Percentiles rank a stretch among this genome's conserved stretches.
Evolutionary conservation across 2,888 invertebrate species (phyloP).

Genomic region (Oxycera nigricornis): DNA sequence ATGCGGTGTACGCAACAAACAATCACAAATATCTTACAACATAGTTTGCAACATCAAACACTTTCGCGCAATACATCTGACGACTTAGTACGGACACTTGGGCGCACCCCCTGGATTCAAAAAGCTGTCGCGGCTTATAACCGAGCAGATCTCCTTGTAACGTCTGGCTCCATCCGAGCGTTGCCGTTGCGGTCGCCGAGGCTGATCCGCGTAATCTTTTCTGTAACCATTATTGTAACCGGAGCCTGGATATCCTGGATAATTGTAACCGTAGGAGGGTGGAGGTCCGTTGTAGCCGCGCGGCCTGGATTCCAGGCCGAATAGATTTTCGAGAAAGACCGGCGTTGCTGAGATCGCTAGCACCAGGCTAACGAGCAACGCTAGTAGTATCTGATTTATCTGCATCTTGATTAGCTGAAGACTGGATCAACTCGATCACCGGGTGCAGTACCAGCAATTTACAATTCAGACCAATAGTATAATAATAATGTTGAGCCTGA

Average conservation of each 20-base stretch:
- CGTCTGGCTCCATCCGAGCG: slow-evolving; percentile 59
- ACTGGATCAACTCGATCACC: not conserved
- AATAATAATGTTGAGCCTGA: slow-evolving; percentile 18
- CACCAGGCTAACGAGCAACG: slow-evolving; percentile 19
- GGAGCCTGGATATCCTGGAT: slow-evolving; percentile 1
- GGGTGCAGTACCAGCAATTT: not conserved
- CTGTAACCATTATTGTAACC: slow-evolving; percentile 22
- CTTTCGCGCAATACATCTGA: not conserved
- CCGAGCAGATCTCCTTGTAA: slow-evolving; percentile 72
- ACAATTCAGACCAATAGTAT: not conserved
- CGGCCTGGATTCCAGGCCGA: not conserved
- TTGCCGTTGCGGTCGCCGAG: not conserved
- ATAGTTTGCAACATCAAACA: slow-evolving; percentile 11
- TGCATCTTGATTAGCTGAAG: not conserved
- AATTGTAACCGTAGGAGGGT: slow-evolving; percentile 24
- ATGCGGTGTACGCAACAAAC: too few relatives aligned
- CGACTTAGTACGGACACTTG: slow-evolving; percentile 38
- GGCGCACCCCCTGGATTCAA: slow-evolving; percentile 66
- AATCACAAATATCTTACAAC: slow-evolving; percentile 4
- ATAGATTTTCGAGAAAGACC: slow-evolving; percentile 18
- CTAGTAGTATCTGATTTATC: not conserved
- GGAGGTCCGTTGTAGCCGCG: not conserved
- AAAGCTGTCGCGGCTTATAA: slow-evolving; percentile 66
- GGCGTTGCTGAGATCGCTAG: slow-evolving; percentile 28
- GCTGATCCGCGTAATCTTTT: not conserved